Conservation (phyloP, 2,888 invertebrate genomes). For the Drosophila meridiana region DNA sequence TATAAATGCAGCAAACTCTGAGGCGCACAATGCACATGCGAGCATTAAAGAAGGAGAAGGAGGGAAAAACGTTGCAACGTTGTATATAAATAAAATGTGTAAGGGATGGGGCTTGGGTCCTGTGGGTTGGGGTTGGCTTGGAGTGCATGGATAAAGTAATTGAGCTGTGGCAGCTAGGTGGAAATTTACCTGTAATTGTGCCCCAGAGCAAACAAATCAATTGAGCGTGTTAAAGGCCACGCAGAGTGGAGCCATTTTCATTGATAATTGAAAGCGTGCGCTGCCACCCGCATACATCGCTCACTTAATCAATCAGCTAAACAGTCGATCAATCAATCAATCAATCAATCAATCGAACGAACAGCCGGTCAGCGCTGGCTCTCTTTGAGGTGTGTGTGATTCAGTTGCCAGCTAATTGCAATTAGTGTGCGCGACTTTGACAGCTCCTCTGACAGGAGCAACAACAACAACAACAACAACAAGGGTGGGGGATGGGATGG, state of each 20-base stretch:
- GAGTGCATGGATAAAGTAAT: constrained; percentile 44
- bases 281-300: background rate
- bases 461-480: constrained; percentile 12
- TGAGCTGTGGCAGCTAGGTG: constrained; percentile 25
- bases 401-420: constrained; percentile 52
- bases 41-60: constrained; percentile 61
- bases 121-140: constrained; percentile 6
- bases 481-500: no score
- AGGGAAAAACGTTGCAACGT: constrained; percentile 16
- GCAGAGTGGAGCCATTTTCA: background rate
- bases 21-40: constrained; percentile 52
- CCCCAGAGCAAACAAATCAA: constrained; percentile 70
- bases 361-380: constrained; percentile 12
- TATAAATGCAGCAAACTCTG: constrained; percentile 20
- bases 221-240: constrained; percentile 67
- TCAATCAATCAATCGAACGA: constrained; percentile 44
- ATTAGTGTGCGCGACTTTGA: constrained; percentile 59
- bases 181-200: constrained; percentile 57
- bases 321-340: constrained; percentile 55
- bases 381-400: constrained; percentile 26
- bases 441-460: constrained; percentile 27
- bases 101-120: background rate
- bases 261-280: constrained; percentile 56
- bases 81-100: constrained; percentile 10
- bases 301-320: constrained; percentile 54